phyloP scores from a whole-genome alignment of 1,140 invertebrate species.

The Bathynomus jamesi region DNA sequence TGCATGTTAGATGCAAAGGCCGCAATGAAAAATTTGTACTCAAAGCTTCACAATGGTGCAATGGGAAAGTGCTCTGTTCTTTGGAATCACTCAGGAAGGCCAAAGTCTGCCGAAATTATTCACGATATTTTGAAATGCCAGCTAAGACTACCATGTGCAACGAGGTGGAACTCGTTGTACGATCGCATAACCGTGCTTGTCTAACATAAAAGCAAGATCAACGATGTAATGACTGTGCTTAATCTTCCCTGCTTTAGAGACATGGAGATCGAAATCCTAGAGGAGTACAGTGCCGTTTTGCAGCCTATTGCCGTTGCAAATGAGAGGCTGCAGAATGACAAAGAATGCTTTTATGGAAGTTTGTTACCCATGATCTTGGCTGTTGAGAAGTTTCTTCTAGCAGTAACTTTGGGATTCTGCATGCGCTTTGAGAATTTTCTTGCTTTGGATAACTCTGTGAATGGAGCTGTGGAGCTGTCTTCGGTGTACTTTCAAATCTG shows the following conservation, averaged over 20 bases:
- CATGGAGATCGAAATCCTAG: slow-evolving; percentile 10
- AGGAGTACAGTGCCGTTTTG: slow-evolving; percentile 14
- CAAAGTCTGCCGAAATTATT: slow-evolving; percentile 13
- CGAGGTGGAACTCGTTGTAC: slow-evolving; percentile 15
- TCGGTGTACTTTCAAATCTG: slow-evolving; percentile 1
- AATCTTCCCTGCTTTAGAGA: background rate
- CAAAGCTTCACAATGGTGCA: background rate
- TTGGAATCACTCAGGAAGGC: slow-evolving; percentile 11
- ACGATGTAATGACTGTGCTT: slow-evolving; percentile 4
- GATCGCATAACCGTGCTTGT: slow-evolving; percentile 13
- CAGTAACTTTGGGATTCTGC: slow-evolving; percentile 5
- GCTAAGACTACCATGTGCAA: slow-evolving; percentile 7
- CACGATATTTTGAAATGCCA: background rate
- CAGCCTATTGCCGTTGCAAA: slow-evolving; percentile 10
- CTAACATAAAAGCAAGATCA: slow-evolving; percentile 6
- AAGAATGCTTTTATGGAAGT: slow-evolving; percentile 6
- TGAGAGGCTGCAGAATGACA: slow-evolving; percentile 14
- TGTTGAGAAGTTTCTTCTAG: slow-evolving; percentile 4
- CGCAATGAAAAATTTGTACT: background rate
- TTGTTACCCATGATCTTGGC: slow-evolving; percentile 12
- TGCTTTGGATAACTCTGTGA: background rate
- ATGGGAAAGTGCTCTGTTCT: slow-evolving; percentile 19
- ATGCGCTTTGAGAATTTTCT: slow-evolving; percentile 9
- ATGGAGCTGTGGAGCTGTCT: background rate
- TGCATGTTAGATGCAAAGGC: slow-evolving; percentile 15